Percentiles rank a stretch among this genome's conserved stretches.
These are phyloP conservation scores for Hippocampus mohnikei DNA, from an alignment of 2,113 vertebrate species.

Conservation along the genomic window DNA sequence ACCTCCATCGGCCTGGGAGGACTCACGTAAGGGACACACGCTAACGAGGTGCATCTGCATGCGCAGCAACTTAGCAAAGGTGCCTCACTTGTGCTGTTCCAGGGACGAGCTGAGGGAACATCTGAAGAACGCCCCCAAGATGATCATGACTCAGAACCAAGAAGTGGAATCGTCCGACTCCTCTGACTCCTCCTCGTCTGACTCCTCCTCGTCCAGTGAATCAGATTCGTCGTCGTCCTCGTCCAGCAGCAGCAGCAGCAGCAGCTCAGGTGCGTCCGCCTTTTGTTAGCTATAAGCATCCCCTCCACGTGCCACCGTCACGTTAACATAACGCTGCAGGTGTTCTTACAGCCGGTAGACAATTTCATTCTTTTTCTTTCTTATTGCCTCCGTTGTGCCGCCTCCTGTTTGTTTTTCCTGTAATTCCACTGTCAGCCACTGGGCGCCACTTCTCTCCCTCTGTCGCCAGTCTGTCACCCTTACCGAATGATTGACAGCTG, in stretches of 20 bases:
- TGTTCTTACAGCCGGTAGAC: no score
- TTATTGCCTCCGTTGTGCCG: no score
- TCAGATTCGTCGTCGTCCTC: constrained; percentile 69
- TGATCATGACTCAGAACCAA: constrained; percentile 95
- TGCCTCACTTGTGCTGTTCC: constrained; percentile 1
- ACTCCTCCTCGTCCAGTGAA: constrained; percentile 74
- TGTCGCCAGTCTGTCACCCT: no score
- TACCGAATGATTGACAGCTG: neutral
- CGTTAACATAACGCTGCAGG: no score
- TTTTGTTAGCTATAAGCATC: no score
- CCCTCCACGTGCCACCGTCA: no score
- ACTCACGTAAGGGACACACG: constrained; percentile 81
- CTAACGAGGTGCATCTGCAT: neutral
- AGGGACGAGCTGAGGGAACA: constrained; percentile 96
- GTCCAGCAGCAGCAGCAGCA: constrained; percentile 47
- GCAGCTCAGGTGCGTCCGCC: constrained; percentile 77
- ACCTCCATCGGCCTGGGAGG: constrained; percentile 97
- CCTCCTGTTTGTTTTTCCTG: no score
- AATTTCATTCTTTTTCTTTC: no score
- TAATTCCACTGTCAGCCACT: no score
- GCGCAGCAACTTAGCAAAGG: no score
- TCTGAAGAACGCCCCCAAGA: constrained; percentile 95
- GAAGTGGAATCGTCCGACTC: constrained; percentile 89
- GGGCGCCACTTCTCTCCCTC: no score
- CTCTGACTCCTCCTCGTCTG: constrained; percentile 67